Evolutionary conservation across 2,113 vertebrate genomes (phyloP).

Genomic region (Phycodurus eques): DNA sequence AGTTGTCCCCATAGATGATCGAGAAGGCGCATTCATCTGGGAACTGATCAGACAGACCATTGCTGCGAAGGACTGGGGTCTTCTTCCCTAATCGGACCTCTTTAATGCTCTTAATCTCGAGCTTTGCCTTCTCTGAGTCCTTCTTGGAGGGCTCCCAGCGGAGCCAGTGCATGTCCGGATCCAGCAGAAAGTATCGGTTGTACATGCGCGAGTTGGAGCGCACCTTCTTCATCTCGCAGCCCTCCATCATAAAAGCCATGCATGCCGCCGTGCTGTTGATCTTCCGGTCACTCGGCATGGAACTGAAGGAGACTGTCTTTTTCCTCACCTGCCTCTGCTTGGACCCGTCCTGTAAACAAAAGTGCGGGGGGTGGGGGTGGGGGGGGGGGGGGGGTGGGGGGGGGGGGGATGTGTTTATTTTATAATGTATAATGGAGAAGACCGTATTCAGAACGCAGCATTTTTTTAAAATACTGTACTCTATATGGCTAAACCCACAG

Average conservation of each 20-base stretch:
- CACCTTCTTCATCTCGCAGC: conserved; percentile 92
- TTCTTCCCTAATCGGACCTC: conserved; percentile 91
- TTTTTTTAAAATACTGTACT: too few species aligned
- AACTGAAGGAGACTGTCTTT: conserved; percentile 92
- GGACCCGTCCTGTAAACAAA: conserved; percentile 79
- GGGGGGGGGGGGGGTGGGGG: neutral
- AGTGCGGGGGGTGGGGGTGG: too few species aligned
- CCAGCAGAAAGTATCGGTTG: conserved; percentile 88
- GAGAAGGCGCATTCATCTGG: conserved; percentile 90
- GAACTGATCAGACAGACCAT: conserved; percentile 89
- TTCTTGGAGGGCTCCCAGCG: conserved; percentile 93
- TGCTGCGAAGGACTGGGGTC: conserved; percentile 85
- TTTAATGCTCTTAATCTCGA: conserved; percentile 89
- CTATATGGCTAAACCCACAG: neutral
- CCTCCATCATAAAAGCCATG: conserved; percentile 93
- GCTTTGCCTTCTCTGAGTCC: conserved; percentile 88
- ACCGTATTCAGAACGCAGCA: conserved; percentile 14
- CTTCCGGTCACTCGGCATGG: conserved; percentile 88
- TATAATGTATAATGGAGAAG: conserved; percentile 14
- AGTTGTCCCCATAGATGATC: conserved; percentile 91
- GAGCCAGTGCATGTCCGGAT: conserved; percentile 84
- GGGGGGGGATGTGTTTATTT: conserved; percentile 15
- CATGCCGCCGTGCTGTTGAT: conserved; percentile 90
- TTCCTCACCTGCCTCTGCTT: conserved; percentile 83
- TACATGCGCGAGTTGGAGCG: conserved; percentile 93